A percentile compares a stretch with the other conserved stretches of the same genome.
Conservation (phyloP, 2,113 vertebrate species). For the Ceratotherium simum region DNA sequence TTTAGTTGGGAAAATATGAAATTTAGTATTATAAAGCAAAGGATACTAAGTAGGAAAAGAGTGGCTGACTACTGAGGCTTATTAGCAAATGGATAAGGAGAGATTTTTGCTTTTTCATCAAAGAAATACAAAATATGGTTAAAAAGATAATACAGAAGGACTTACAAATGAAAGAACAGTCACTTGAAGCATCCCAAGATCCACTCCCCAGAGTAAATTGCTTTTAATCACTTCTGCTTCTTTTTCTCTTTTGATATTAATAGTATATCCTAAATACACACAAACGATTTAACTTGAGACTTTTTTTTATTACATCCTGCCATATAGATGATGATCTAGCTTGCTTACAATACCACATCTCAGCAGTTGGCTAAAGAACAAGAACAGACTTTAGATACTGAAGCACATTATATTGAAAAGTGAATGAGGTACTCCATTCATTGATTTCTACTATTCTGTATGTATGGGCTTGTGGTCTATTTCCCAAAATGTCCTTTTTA, state of each 20-base stretch:
- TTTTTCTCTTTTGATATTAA: conserved; percentile 11
- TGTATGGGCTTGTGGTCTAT: background rate
- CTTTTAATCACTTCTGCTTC: background rate
- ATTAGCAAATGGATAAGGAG: background rate
- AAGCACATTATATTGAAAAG: conserved; percentile 53
- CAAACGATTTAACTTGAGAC: background rate
- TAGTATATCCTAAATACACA: background rate
- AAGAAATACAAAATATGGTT: background rate
- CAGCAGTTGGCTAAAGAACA: background rate
- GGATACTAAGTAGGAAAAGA: background rate
- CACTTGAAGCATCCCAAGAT: background rate
- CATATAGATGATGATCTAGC: background rate
- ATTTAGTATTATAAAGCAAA: conserved; percentile 10
- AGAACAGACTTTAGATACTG: background rate
- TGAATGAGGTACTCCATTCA: background rate
- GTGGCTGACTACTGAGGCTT: background rate
- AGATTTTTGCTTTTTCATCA: background rate
- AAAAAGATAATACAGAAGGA: background rate
- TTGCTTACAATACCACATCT: background rate
- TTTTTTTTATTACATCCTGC: background rate
- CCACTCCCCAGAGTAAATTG: background rate
- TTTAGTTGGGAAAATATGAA: background rate
- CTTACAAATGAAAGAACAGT: background rate
- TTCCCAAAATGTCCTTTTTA: conserved; percentile 57
- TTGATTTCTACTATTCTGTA: conserved; percentile 51